Evolutionary conservation across 2,888 invertebrate species (phyloP), one percentile per base, ranked within the genome.

Genomic region (Ethmia dodecea): DNA sequence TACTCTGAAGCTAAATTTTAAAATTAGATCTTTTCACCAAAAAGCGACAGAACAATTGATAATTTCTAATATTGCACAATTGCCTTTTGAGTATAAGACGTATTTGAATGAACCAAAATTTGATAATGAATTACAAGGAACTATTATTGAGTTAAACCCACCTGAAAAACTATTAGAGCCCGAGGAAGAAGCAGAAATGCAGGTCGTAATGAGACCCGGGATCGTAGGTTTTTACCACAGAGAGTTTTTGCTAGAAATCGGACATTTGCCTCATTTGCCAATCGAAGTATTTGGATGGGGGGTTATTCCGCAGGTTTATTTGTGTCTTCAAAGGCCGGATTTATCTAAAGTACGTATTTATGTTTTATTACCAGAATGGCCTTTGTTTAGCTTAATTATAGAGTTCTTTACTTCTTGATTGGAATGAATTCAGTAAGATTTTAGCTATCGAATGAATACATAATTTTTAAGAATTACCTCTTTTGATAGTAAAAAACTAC

Each of bases 281-380:
- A 80, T 91, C 28, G 76, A 76, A 38, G 80, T 90, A 3, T 76
- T 68, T 44, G 91, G 90, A 18, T 87, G 86, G 67, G 89, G 88
- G 8, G 87, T 88, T 2, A 79, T 89, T 38, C 88, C 90, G 2
- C 91, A 91, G 75, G 60, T 90, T 16, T 88, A 87, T 54, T 56
- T 89, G 14, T 67, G 69, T 27, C 53, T 89, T 13, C 80, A 78
- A 6, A 79, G 88, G 40, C 74, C 79, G 8, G 55, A 28, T 54
- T 72, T 15, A 47, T n/a, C n/a, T n/a, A n/a, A n/a, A n/a, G n/a
- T n/a, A n/a, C n/a, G n/a, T n/a, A n/a, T n/a, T n/a, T n/a, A n/a
- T n/a, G n/a, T n/a, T n/a, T n/a, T n/a, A n/a, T n/a, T n/a, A n/a
- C n/a, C n/a, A n/a, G n/a, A n/a, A n/a, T n/a, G n/a, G n/a, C n/a